These are phyloP conservation scores for Drosophila kikkawai DNA, from an alignment of 1,140 invertebrate species.

Conservation along the genomic window DNA sequence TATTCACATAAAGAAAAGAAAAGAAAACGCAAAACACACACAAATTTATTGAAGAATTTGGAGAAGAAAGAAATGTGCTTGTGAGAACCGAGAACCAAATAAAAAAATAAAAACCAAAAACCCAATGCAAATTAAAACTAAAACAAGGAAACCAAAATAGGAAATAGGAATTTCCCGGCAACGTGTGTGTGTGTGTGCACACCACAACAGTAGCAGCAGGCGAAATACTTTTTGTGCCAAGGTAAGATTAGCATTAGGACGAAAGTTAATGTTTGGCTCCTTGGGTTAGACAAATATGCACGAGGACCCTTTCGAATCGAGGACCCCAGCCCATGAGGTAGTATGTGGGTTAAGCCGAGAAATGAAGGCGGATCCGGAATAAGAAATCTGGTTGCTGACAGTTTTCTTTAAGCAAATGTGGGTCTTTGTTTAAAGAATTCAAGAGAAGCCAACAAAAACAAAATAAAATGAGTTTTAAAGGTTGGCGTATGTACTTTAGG, in stretches of 20 bases:
- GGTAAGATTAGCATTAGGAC: conserved; percentile 67
- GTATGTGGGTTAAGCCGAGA: conserved; percentile 40
- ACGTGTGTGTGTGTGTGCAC: conserved; percentile 10
- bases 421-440: not conserved
- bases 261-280: conserved; percentile 41
- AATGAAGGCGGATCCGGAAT: conserved; percentile 7
- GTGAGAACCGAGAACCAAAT: conserved; percentile 25
- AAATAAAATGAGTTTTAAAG: not conserved
- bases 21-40: conserved; percentile 12
- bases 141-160: conserved; percentile 46
- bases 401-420: conserved; percentile 1
- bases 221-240: conserved; percentile 59
- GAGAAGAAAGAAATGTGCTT: conserved; percentile 5
- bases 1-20: conserved; percentile 1
- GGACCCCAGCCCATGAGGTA: not conserved
- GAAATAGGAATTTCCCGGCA: conserved; percentile 32
- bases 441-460: not conserved
- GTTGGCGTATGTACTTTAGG: not conserved
- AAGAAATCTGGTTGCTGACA: conserved; percentile 12
- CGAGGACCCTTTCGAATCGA: conserved; percentile 13
- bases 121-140: conserved; percentile 32
- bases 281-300: conserved; percentile 39
- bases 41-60: not conserved
- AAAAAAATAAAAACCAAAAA: conserved; percentile 21
- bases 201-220: conserved; percentile 28